These are phyloP conservation scores for Rafetus swinhoei DNA, from an alignment of 2,113 vertebrate species.

Conservation along the genomic window DNA sequence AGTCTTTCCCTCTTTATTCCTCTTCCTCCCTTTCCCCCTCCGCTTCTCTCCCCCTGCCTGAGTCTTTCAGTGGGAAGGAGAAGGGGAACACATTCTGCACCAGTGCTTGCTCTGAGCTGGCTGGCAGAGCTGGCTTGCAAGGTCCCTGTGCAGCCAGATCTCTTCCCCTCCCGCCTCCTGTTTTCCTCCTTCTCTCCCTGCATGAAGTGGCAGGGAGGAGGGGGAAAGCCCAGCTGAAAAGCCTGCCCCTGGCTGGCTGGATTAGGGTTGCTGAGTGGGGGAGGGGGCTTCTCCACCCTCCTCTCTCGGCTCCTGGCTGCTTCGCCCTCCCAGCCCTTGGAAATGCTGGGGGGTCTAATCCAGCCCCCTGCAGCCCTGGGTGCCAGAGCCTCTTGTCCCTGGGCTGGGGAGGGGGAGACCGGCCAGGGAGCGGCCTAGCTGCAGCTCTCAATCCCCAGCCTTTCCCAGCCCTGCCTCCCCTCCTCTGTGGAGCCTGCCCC, in stretches of 20 bases:
- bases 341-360: background rate
- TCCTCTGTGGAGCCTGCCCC: background rate
- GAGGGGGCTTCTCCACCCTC: background rate
- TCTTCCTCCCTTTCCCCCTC: background rate
- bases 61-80: background rate
- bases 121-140: constrained; percentile 14
- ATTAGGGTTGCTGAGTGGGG: background rate
- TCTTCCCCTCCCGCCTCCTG: constrained; percentile 16
- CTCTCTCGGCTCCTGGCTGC: background rate
- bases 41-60: no score
- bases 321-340: background rate
- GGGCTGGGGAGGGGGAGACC: background rate
- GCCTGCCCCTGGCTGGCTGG: background rate
- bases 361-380: background rate
- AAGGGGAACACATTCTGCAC: background rate
- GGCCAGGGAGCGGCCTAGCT: background rate
- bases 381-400: background rate
- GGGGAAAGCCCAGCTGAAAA: no score
- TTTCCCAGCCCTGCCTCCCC: background rate
- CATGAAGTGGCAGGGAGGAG: background rate
- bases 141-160: background rate
- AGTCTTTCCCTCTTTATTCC: background rate
- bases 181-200: background rate
- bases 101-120: background rate
- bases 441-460: background rate